phyloP scores from a whole-genome alignment of 2,113 vertebrate genomes.

The Calonectris borealis region DNA sequence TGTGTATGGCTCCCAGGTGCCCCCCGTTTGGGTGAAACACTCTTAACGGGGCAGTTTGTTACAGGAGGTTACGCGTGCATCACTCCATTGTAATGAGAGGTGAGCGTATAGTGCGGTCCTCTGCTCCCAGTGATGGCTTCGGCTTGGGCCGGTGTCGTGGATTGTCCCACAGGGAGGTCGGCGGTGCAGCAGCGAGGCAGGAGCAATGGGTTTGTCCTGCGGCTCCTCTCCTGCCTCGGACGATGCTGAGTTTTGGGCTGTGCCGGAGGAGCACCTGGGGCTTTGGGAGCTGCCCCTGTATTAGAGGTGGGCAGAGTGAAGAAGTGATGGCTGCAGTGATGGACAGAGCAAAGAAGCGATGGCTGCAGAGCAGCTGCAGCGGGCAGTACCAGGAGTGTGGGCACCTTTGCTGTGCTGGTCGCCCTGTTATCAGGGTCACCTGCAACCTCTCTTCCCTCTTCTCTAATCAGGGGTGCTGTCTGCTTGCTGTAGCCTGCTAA shows the following conservation, averaged over 20 bases:
- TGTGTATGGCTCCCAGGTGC: neutral
- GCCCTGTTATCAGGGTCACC: neutral
- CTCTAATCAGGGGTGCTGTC: neutral
- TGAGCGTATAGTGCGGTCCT: neutral
- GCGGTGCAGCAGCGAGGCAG: neutral
- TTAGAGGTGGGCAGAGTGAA: neutral
- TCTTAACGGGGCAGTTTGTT: neutral
- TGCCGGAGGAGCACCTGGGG: rapidly evolving
- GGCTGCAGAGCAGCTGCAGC: neutral
- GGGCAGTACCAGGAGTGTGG: neutral
- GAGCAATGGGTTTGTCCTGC: neutral
- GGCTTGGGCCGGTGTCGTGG: neutral
- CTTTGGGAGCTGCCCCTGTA: neutral
- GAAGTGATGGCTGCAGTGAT: neutral
- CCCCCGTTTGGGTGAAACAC: neutral
- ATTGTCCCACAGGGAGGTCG: neutral
- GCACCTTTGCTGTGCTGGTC: neutral
- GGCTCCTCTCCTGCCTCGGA: neutral
- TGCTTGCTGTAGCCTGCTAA: neutral
- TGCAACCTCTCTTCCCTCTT: neutral
- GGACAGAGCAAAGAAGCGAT: too few relatives aligned
- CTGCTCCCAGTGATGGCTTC: neutral
- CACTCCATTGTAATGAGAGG: neutral
- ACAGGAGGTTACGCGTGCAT: neutral
- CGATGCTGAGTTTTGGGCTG: neutral